Conservation (phyloP, 2,113 vertebrate species). For the Oplegnathus fasciatus region DNA sequence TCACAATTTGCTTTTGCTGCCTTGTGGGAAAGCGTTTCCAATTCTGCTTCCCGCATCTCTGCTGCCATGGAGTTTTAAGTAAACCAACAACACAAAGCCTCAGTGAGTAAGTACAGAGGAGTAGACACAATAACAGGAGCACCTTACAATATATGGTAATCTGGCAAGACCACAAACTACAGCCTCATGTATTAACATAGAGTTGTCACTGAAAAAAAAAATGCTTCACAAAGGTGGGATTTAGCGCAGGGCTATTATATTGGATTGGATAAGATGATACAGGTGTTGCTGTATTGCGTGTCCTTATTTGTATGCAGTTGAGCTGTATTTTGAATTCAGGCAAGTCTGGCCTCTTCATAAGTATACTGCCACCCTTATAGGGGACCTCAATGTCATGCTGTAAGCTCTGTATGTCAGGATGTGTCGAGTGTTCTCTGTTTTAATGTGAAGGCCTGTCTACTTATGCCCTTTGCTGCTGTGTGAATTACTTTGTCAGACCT, state of each 20-base stretch:
- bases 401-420: constrained; percentile 3
- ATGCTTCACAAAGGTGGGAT: constrained; percentile 4
- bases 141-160: constrained; percentile 17
- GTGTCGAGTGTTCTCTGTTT: constrained; percentile 14
- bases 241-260: not conserved
- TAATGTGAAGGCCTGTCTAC: constrained; percentile 7
- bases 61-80: constrained; percentile 23
- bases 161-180: constrained; percentile 8
- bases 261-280: constrained; percentile 5
- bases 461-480: constrained; percentile 23
- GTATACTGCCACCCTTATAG: constrained; percentile 6
- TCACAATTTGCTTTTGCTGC: constrained; percentile 28
- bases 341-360: not conserved
- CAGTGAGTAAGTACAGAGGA: not conserved
- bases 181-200: not conserved
- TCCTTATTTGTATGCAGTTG: constrained; percentile 16
- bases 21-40: constrained; percentile 17
- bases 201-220: not conserved
- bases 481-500: constrained; percentile 29
- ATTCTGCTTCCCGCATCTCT: constrained; percentile 20
- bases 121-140: constrained; percentile 12
- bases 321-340: constrained; percentile 6
- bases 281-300: not conserved
- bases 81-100: constrained; percentile 39
- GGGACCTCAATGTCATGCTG: not conserved